Evolutionary conservation across 1,140 invertebrate genomes (phyloP).

Genomic region (Brachionus angularis): DNA sequence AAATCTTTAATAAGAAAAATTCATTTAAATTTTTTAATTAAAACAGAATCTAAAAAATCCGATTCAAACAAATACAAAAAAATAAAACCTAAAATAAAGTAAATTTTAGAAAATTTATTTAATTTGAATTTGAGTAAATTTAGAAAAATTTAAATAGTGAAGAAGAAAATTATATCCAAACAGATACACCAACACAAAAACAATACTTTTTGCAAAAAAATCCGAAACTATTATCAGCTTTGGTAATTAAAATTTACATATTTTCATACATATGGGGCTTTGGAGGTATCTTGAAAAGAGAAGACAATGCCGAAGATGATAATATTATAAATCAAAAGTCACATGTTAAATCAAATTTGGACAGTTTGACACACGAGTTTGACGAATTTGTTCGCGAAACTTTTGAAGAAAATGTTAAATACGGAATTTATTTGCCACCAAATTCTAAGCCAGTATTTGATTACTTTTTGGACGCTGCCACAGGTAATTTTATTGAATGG

Average conservation of each 20-base stretch:
- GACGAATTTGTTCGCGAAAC: constrained; percentile 65
- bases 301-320: constrained; percentile 55
- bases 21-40: too few species aligned
- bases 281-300: constrained; percentile 67
- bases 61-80: too few species aligned
- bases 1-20: constrained; percentile 16
- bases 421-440: constrained; percentile 52
- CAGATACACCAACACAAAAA: background rate
- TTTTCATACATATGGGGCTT: constrained; percentile 70
- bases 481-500: constrained; percentile 55
- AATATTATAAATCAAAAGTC: constrained; percentile 44
- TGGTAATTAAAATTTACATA: constrained; percentile 66
- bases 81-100: background rate
- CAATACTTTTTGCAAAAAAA: constrained; percentile 54
- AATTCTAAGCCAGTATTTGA: constrained; percentile 55
- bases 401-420: constrained; percentile 38
- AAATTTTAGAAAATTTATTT: background rate
- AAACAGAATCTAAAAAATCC: too few species aligned
- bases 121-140: background rate
- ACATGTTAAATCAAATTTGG: constrained; percentile 49
- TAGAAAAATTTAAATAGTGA: background rate
- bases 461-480: constrained; percentile 57
- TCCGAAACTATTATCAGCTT: constrained; percentile 55
- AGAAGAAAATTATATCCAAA: background rate
- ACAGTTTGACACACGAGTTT: constrained; percentile 65